A percentile compares a stretch with the other conserved stretches of the same genome.
Evolutionary conservation across 2,113 vertebrate genomes (phyloP).

Genomic region (Lathamus discolor): DNA sequence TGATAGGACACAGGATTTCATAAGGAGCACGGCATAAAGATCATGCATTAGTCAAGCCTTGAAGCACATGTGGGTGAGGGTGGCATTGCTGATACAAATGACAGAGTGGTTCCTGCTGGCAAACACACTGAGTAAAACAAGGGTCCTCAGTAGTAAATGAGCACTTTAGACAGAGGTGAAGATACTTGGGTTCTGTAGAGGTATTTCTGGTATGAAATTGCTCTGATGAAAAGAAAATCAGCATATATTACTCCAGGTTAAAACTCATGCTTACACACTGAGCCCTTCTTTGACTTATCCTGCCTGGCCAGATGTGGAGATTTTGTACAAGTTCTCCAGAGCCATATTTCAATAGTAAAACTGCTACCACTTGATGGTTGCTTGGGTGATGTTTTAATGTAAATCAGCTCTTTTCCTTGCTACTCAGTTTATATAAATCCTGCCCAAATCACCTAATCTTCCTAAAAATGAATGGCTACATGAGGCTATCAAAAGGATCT

Average conservation of each 20-base stretch:
- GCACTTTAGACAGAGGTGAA: not conserved
- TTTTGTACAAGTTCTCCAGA: not conserved
- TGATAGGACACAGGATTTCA: slow-evolving; percentile 45
- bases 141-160: not conserved
- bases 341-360: not conserved
- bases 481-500: not conserved
- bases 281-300: not conserved
- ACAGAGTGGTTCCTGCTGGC: not conserved
- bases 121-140: not conserved
- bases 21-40: not conserved
- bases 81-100: not conserved
- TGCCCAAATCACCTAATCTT: not conserved
- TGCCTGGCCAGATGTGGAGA: not conserved
- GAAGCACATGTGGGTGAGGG: not conserved
- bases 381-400: not conserved
- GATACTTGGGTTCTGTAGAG: not conserved
- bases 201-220: not conserved
- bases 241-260: not conserved
- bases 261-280: not conserved
- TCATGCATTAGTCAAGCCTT: slow-evolving; percentile 17
- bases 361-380: not conserved
- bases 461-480: not conserved
- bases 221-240: not conserved
- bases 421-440: not conserved
- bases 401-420: not conserved